These are phyloP conservation scores for Carposina sasakii DNA, from an alignment of 1,140 invertebrate genomes.

Conservation along the genomic window DNA sequence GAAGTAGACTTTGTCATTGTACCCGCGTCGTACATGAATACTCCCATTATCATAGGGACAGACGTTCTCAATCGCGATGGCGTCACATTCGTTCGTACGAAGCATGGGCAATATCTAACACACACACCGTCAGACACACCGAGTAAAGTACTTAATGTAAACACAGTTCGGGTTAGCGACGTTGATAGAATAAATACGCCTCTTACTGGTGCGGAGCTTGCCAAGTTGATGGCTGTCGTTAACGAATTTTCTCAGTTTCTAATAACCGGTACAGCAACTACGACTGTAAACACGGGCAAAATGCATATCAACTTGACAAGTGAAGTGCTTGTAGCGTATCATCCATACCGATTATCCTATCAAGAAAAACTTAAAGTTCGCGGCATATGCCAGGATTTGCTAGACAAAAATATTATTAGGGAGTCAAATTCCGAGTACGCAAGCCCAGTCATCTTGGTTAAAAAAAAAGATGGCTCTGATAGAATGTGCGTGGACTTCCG, in stretches of 20 bases:
- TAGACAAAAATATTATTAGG: too few species aligned
- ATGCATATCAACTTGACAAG: neutral
- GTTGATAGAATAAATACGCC: neutral
- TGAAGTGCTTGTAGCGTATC: neutral
- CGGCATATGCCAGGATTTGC: constrained; percentile 6
- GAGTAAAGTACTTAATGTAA: neutral
- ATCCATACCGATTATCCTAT: constrained; percentile 1
- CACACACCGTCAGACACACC: neutral
- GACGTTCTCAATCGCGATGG: constrained; percentile 10
- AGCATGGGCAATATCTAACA: constrained; percentile 1
- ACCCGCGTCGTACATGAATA: neutral
- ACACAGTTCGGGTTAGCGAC: too few species aligned
- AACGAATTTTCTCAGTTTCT: neutral
- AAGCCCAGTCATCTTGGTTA: too few species aligned
- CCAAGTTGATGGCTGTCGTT: neutral
- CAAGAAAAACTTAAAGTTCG: constrained; percentile 3
- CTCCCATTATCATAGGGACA: constrained; percentile 9
- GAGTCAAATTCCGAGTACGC: too few species aligned
- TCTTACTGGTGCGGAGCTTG: neutral
- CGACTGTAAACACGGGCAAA: neutral
- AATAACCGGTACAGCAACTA: neutral
- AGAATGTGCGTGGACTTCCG: too few species aligned
- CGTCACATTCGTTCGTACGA: constrained; percentile 6
- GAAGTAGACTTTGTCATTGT: constrained; percentile 9
- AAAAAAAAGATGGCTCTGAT: too few species aligned